Percentiles rank a stretch among this genome's conserved stretches.
These are phyloP conservation scores for Peromyscus maniculatus DNA, from an alignment of 2,113 vertebrate species.

Conservation along the genomic window DNA sequence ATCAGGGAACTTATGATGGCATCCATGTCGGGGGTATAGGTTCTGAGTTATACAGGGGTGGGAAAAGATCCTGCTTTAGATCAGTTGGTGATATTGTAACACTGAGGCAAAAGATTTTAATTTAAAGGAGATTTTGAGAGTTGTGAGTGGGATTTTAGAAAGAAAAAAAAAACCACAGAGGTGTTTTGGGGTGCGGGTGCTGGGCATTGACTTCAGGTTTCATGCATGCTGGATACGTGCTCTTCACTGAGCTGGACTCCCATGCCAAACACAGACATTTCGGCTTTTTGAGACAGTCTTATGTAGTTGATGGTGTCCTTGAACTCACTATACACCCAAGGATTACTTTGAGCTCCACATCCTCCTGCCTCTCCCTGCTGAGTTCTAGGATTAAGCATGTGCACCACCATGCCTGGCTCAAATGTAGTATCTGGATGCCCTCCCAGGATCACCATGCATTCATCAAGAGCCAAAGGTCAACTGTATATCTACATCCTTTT, in stretches of 20 bases:
- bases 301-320: no score
- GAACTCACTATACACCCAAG: not conserved
- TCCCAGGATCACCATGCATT: not conserved
- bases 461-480: not conserved
- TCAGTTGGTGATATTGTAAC: not conserved
- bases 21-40: no score
- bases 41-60: not conserved
- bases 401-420: not conserved
- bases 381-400: not conserved
- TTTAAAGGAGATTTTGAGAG: not conserved
- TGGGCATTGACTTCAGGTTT: not conserved
- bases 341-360: not conserved
- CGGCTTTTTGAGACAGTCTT: not conserved
- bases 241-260: not conserved
- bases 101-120: not conserved
- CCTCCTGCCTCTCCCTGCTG: not conserved
- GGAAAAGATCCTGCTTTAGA: not conserved
- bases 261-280: not conserved
- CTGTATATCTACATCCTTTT: not conserved
- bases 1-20: not conserved
- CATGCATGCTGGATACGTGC: not conserved
- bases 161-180: not conserved
- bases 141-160: not conserved
- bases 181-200: no score
- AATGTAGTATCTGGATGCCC: not conserved